Evolutionary conservation across 2,113 vertebrate genomes (phyloP).

Genomic region (Hemibagrus wyckioides): DNA sequence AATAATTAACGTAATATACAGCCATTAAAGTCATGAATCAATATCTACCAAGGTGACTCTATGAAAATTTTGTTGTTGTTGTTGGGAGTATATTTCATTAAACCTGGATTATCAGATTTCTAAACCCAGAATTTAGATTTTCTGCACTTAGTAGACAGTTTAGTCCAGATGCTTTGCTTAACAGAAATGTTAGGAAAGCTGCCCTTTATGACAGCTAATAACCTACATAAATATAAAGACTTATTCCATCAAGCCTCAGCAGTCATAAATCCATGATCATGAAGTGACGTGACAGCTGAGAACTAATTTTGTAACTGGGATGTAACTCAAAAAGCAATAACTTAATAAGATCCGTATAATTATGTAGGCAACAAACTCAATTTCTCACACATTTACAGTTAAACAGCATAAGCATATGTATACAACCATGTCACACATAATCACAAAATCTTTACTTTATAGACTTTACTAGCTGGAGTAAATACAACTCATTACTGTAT

Average conservation of each 20-base stretch:
- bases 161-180: neutral
- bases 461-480: neutral
- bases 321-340: neutral
- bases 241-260: neutral
- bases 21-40: neutral
- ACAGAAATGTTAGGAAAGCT: neutral
- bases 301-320: neutral
- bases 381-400: neutral
- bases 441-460: neutral
- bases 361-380: neutral
- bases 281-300: neutral
- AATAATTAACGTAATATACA: neutral
- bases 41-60: neutral
- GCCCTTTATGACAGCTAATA: neutral
- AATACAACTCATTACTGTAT: neutral
- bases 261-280: neutral
- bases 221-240: neutral
- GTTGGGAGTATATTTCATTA: neutral
- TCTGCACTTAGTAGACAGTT: neutral
- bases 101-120: neutral
- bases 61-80: neutral
- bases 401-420: neutral
- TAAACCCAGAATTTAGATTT: neutral
- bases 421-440: neutral
- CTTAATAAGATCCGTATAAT: neutral